Base-by-base conservation (phyloP, 2,797 vertebrate species). In the Molossus molossus region DNA sequence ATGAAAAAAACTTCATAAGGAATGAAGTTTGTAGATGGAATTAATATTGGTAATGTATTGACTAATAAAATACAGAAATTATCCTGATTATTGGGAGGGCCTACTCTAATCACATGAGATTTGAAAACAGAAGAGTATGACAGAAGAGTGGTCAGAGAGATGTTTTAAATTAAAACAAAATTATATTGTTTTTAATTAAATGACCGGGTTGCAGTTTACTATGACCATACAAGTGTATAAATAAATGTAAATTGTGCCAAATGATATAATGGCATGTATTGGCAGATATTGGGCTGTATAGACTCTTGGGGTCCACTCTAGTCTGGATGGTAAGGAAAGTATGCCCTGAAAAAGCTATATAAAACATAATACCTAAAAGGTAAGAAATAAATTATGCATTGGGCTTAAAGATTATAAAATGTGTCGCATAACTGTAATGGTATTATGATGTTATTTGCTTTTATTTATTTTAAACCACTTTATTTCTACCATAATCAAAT, bases 391-490 rank as follows among this genome's bases (percentile, higher is more conserved):
- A 50, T 37, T 45, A 80, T 81, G 13, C 12, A 76, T 70, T 27
- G 0, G 13, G 15, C 5, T 84, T 85, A 77, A 72, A 87, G 11
- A 75, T 57, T 33, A 64, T 62, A 37, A 69, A 93, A 73, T 18
- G 7, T 14, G 58, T 65, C 64, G 0, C 4, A 27, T 1, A 50
- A 40, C 67, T 69, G 14, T 3, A n/a, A 12, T 64, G 20, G 6
- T 79, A 48, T 60, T 82, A 37, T 86, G 20, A 72, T 21, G 13
- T 64, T 92, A 64, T 83, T 87, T 50, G 6, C 3, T 80, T 97
- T 96, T 58, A 79, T 76, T 89, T 91, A 80, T 89, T 79, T 85
- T 70, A 92, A 94, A 87, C 7, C 9, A 45, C 8, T 17, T 81
- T 15, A 57, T 87, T 92, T 94, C 55, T 58, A 55, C 37, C 15